Base-by-base conservation (phyloP, 1,140 invertebrate species). In the Paracyclopina nana region DNA sequence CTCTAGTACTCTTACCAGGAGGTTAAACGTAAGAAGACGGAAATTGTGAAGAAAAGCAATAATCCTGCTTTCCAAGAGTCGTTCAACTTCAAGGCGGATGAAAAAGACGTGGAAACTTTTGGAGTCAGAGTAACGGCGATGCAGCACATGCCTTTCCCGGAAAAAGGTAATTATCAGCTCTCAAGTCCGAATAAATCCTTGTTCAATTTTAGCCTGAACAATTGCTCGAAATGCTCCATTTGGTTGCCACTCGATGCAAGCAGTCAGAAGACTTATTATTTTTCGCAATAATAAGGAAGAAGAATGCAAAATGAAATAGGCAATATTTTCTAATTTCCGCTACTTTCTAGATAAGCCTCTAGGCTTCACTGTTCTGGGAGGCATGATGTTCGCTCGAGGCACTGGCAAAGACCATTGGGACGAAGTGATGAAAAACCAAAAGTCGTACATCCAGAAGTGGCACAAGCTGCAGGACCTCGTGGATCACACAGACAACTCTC, bases 341-440 rank as follows among this genome's bases (percentile, higher is more conserved):
- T 38, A 16, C 14, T 9, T 38, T 38, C 8, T 20, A 38, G 34
- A 38, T 38, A n/a, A 20, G 20, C 34, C 34, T 4, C 20, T 38
- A 38, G 34, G 34, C 34, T 16, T 38, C n/a, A 38, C 34, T 16
- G 34, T 38, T 3, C 20, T 38, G 34, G 34, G 34, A 16, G 34
- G 34, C n/a, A 16, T 38, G n/a, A 38, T 38, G 34, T 38, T 38
- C 20, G 34, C 34, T 20, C 34, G 34, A 16, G 34, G 34, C 14
- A 16, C 34, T 38, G 34, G 34, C 9, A n/a, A 38, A 38, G 34
- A 38, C n/a, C 34, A 38, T 38, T 38, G 34, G 34, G 34, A 38
- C n/a, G 34, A 38, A n/a, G 20, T 38, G 34, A 38, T 20, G 3
- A 38, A 38, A 20, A 38, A 38, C 34, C 34, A 38, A 20, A 38